Base-by-base conservation (phyloP, 2,888 invertebrate species). In the Drosophila merina region DNA sequence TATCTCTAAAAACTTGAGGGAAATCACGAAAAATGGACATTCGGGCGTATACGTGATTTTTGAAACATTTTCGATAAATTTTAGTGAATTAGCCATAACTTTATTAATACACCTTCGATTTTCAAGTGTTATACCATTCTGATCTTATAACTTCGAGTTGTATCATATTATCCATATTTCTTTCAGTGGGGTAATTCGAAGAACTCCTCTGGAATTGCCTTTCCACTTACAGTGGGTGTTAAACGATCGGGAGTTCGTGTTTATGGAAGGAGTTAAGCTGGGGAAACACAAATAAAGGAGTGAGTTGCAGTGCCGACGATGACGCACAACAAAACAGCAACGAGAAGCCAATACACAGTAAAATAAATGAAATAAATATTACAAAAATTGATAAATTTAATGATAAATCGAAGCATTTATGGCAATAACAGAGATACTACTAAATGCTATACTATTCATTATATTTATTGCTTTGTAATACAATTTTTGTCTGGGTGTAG, bases 191-290 rank as follows among this genome's bases (percentile, higher is more conserved):
- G 4, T 25, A 5, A 9, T 51, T 26, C 36, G 10, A 51, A 26
- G 42, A 20, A 36, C 54, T 70, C 38, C 48, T 52, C 38, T 54
- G 51, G 51, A 49, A n/a, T 44, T 52, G 31, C 47, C 38, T 49
- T 52, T 55, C 44, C 38, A 51, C 68, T 66, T 64, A 38, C 63
- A 52, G 42, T 57, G 60, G 36, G 52, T 44, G 52, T 63, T 55
- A 48, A 38, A 67, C 63, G 79, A 62, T 48, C 64, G 36, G 51
- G 42, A 57, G 54, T 51, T 60, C 30, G 59, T 72, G 59, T 69
- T 63, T 49, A 48, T 57, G 64, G 38, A 51, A 48, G 26, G 33
- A 10, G 55, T 20, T 33, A 7, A 30, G 14, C 25, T 2, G 20
- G 57, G 57, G 10, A 44, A 57, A 56, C 66, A 67, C 57, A 63